Conservation (phyloP, 2,888 invertebrate genomes). For the Trichogramma evanescens region DNA sequence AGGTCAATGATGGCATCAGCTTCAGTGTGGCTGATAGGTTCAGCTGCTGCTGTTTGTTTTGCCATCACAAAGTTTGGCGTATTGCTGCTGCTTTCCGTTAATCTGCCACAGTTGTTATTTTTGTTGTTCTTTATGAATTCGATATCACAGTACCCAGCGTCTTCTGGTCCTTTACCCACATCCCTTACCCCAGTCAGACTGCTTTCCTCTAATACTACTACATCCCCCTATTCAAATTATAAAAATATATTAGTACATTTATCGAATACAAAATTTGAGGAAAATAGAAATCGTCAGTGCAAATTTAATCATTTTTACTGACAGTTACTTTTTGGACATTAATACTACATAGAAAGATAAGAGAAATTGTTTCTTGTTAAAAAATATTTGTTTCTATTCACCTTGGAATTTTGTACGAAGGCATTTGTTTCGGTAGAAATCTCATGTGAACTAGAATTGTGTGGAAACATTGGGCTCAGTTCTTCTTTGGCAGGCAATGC, state of each 20-base stretch:
- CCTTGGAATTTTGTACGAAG: slow-evolving; percentile 52
- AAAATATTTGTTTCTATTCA: slow-evolving; percentile 26
- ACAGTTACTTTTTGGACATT: not conserved
- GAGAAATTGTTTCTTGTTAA: not conserved
- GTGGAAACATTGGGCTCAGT: slow-evolving; percentile 53
- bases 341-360: not conserved
- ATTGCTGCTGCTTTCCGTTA: slow-evolving; percentile 27
- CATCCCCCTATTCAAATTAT: slow-evolving; percentile 39
- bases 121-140: slow-evolving; percentile 44
- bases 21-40: slow-evolving; percentile 47
- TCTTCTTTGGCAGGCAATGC: slow-evolving; percentile 53
- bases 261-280: too few species aligned
- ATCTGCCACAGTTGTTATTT: slow-evolving; percentile 23
- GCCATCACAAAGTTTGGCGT: slow-evolving; percentile 13
- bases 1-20: slow-evolving; percentile 48
- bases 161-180: slow-evolving; percentile 46
- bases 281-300: too few species aligned
- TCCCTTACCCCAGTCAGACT: slow-evolving; percentile 47
- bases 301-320: not conserved
- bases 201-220: slow-evolving; percentile 48
- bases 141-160: slow-evolving; percentile 49
- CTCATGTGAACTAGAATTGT: slow-evolving; percentile 53
- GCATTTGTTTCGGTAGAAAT: slow-evolving; percentile 52
- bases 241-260: too few species aligned
- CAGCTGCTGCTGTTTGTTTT: slow-evolving; percentile 27